Base-by-base conservation (phyloP, 2,797 vertebrate species). In the Tragopan temminckii region DNA sequence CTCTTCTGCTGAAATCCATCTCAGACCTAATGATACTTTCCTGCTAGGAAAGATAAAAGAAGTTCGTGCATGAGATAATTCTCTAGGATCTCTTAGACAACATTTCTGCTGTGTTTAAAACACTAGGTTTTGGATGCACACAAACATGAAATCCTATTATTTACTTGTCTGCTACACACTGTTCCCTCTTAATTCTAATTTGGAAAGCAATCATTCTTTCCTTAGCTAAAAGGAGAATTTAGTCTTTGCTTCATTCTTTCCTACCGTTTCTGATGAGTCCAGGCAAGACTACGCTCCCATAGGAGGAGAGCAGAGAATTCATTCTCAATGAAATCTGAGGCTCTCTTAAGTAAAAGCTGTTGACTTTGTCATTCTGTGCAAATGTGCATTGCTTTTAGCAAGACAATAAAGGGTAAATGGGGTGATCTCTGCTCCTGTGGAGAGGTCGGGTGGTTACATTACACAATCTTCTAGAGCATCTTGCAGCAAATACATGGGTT, bases 401-500 rank as follows among this genome's bases (percentile, higher is more conserved):
- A 97, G 97, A 98, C 97, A 97, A 58, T 89, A 97, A 97, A 98
- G 97, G 97, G 97, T 97, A 96, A 97, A 97, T 57, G 91, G 94
- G 94, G 94, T 94, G 94, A 95, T 95, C 97, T 97, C 94, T 96
- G 96, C 93, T 97, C 94, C 93, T 36, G 71, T 61, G 88, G 96
- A 97, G 97, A 97, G 96, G 97, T 97, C 93, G 89, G 97, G 80
- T 94, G 95, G 97, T 97, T 97, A 96, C 97, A 97, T 98, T 98
- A 97, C 97, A 97, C 95, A 96, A 35, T 96, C 97, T 97, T 97
- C 97, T 76, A 48, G 94, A 97, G 97, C 97, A 95, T 97, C 98
- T 97, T 97, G 97, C 95, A 96, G 97, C 97, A 97, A 98, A 98
- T 98, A 97, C 97, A 97, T 98, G 97, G 97, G 97, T 98, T 98